Percentiles rank a stretch among this genome's conserved stretches.
Conservation (phyloP, 1,140 invertebrate species). For the Conus betulinus region DNA sequence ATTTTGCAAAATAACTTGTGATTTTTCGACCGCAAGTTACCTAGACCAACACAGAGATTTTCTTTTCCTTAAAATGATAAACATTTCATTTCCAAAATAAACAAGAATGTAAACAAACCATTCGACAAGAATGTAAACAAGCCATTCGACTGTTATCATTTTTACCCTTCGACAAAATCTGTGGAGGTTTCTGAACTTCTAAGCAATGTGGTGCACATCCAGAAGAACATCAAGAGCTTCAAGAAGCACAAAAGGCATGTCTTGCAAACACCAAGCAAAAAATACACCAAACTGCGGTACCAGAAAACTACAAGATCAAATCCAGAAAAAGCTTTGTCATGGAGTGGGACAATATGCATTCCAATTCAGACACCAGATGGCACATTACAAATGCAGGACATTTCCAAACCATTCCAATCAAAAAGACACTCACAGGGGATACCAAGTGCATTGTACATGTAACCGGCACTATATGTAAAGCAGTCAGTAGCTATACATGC, state of each 20-base stretch:
- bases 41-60: too few species aligned
- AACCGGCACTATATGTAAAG: conserved; percentile 20
- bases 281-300: not conserved
- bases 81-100: too few species aligned
- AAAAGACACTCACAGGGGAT: not conserved
- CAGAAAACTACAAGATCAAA: not conserved
- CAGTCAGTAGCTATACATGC: conserved; percentile 21
- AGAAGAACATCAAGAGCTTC: not conserved
- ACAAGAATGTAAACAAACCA: too few species aligned
- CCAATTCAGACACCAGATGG: not conserved
- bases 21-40: too few species aligned
- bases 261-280: not conserved
- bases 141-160: too few species aligned
- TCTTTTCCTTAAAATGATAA: too few species aligned
- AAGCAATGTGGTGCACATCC: not conserved
- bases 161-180: too few species aligned
- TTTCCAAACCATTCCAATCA: not conserved
- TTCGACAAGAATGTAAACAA: too few species aligned
- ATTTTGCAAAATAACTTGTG: too few species aligned
- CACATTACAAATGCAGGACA: not conserved
- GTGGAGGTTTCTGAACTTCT: too few species aligned
- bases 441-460: not conserved
- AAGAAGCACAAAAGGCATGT: not conserved
- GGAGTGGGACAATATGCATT: not conserved
- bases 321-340: not conserved